Evolutionary conservation across 2,888 invertebrate species (phyloP).

Genomic region (Schizotus pectinicornis): DNA sequence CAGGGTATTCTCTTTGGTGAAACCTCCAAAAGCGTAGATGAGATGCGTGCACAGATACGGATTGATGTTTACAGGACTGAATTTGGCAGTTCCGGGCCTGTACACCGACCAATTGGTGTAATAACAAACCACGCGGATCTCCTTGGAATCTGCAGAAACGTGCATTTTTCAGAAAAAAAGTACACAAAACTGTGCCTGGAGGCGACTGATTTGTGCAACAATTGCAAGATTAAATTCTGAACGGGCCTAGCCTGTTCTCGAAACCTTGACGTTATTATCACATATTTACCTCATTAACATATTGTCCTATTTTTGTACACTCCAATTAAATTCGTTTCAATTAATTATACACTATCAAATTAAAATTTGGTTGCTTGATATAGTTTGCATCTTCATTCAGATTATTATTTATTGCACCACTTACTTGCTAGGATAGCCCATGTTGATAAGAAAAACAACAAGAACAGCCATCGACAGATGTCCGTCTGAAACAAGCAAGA

Average conservation of each 20-base stretch:
- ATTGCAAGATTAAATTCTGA: conserved; percentile 10
- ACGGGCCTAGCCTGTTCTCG: conserved; percentile 5
- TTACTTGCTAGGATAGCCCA: conserved; percentile 48
- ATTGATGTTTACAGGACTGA: conserved; percentile 92
- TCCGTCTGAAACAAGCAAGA: conserved; percentile 48
- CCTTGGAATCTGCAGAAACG: conserved; percentile 58
- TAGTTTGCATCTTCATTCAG: neutral
- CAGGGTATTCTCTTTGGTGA: conserved; percentile 88
- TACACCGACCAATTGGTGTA: conserved; percentile 95
- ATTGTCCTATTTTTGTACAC: too few relatives aligned
- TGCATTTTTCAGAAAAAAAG: neutral
- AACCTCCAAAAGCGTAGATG: conserved; percentile 91
- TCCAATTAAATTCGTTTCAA: too few relatives aligned
- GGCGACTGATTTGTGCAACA: conserved; percentile 4
- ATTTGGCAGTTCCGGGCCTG: conserved; percentile 87
- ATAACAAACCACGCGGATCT: conserved; percentile 86
- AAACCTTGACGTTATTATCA: neutral
- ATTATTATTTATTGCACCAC: conserved; percentile 27
- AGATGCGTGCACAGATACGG: conserved; percentile 93
- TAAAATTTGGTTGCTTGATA: conserved; percentile 9
- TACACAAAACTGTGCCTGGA: neutral
- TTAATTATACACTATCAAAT: conserved; percentile 3
- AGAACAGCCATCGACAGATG: conserved; percentile 49
- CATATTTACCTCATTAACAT: neutral
- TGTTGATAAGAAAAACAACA: conserved; percentile 46